A percentile compares a stretch with the other conserved stretches of the same genome.
Evolutionary conservation across 2,888 invertebrate genomes (phyloP).

Genomic region (Cosmorhoe ocellata): DNA sequence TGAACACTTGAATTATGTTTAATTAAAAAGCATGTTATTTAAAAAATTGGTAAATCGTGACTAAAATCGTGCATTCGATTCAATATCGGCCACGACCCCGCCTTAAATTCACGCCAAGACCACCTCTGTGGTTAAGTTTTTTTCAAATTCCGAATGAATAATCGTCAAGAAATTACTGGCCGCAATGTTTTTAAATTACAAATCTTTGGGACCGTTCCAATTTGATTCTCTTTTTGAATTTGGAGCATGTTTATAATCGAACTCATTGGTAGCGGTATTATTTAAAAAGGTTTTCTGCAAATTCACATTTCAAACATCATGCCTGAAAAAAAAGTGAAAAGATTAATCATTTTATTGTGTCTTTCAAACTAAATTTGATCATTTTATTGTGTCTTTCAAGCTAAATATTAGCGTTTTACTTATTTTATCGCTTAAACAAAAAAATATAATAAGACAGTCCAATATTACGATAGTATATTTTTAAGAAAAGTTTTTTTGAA

Average conservation of each 20-base stretch:
- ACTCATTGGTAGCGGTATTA: background rate
- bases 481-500: no score
- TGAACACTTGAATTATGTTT: no score
- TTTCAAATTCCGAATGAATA: conserved; percentile 49
- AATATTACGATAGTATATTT: no score
- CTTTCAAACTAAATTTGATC: no score
- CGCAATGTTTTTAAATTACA: conserved; percentile 40
- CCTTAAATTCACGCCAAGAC: conserved; percentile 55
- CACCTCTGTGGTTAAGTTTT: conserved; percentile 41
- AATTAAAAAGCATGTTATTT: conserved; percentile 9
- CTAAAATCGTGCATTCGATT: conserved; percentile 30
- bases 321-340: no score
- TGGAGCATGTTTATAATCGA: conserved; percentile 21
- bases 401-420: no score
- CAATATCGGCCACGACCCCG: conserved; percentile 30
- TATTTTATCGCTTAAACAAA: no score
- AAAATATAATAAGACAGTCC: no score
- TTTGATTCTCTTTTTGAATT: conserved; percentile 27
- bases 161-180: conserved; percentile 45
- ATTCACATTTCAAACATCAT: background rate
- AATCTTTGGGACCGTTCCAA: conserved; percentile 23
- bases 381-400: no score
- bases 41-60: conserved; percentile 33
- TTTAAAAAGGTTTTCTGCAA: conserved; percentile 1
- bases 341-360: no score